These are phyloP conservation scores for Mesaphorura yosii DNA, from an alignment of 1,140 invertebrate genomes.

Conservation along the genomic window DNA sequence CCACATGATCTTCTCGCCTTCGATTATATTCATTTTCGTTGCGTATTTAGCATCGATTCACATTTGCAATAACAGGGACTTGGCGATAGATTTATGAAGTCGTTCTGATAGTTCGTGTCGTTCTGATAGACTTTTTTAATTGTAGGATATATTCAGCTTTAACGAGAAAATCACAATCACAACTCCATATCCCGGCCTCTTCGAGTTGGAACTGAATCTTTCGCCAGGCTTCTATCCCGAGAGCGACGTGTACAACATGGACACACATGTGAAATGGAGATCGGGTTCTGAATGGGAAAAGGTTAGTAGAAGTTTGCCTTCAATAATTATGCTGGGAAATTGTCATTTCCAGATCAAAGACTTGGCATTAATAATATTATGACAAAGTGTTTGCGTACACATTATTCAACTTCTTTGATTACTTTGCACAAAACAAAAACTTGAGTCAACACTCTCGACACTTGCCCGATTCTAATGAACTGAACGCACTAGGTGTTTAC, in stretches of 20 bases:
- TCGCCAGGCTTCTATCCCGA: constrained; percentile 25
- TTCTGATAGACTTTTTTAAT: constrained; percentile 3
- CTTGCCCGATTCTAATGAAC: too few species aligned
- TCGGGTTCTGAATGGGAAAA: constrained; percentile 25
- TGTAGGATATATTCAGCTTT: constrained; percentile 27
- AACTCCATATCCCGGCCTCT: constrained; percentile 26
- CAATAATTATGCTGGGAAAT: background rate
- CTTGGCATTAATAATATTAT: background rate
- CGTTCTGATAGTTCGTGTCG: background rate
- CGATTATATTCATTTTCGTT: too few species aligned
- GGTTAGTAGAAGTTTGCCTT: constrained; percentile 5
- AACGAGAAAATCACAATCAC: constrained; percentile 31
- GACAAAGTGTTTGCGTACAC: too few species aligned
- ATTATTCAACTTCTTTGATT: too few species aligned
- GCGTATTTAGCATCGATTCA: too few species aligned
- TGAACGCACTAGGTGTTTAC: too few species aligned
- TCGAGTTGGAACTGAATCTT: constrained; percentile 29
- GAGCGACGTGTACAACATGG: constrained; percentile 26
- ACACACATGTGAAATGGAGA: constrained; percentile 24
- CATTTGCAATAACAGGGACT: too few species aligned
- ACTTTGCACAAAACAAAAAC: too few species aligned
- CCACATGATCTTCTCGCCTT: too few species aligned
- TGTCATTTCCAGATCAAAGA: background rate
- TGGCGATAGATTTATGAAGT: too few species aligned
- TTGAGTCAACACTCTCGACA: too few species aligned